Conservation (phyloP, 2,113 vertebrate species). For the Salvelinus namaycush region DNA sequence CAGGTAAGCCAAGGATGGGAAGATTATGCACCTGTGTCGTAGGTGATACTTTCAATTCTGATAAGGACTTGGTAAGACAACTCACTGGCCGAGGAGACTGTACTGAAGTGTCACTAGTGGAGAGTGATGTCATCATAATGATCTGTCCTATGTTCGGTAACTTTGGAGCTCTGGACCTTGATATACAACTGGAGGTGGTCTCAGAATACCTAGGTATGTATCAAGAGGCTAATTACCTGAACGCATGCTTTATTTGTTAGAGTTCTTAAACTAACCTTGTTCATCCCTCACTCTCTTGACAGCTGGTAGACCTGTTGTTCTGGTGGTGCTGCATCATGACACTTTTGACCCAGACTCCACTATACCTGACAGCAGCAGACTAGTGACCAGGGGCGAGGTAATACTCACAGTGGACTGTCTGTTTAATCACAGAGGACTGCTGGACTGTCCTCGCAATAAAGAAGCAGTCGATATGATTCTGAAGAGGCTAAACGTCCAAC, state of each 20-base stretch:
- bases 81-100: not conserved
- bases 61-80: not conserved
- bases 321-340: not conserved
- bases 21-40: not conserved
- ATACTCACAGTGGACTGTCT: not conserved
- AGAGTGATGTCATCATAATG: not conserved
- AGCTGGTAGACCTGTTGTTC: no score
- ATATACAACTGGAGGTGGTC: no score
- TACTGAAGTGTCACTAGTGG: not conserved
- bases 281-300: not conserved
- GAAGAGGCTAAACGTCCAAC: conserved; percentile 4
- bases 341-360: not conserved
- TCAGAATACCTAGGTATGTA: no score
- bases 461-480: not conserved
- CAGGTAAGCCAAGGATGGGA: not conserved
- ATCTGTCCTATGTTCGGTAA: not conserved
- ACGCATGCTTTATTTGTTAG: no score
- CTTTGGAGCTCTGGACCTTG: not conserved
- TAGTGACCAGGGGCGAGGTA: not conserved
- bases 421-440: not conserved
- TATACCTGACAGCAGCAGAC: not conserved
- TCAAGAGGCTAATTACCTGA: no score
- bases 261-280: not conserved
- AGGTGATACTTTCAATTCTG: not conserved
- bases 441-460: conserved; percentile 20